Conservation (phyloP, 2,797 vertebrate species). For the Varecia variegata region DNA sequence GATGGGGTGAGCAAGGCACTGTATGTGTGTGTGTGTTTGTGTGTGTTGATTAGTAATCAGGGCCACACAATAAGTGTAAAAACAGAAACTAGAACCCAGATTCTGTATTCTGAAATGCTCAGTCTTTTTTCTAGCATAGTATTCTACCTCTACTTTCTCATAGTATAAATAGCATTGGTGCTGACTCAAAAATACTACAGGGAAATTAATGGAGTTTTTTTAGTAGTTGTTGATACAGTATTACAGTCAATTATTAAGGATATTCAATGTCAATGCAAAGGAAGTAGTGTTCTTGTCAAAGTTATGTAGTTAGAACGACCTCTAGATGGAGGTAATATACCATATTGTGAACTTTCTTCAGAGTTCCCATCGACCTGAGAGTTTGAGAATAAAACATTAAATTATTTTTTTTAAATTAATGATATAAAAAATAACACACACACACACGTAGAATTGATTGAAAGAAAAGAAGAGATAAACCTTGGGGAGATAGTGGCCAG, state of each 20-base stretch:
- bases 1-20: not conserved
- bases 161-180: not conserved
- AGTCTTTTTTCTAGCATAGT: not conserved
- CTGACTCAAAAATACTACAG: not conserved
- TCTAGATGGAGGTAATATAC: conserved; percentile 60
- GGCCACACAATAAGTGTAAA: not conserved
- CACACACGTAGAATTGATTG: not conserved
- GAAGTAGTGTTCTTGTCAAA: conserved; percentile 32
- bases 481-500: not conserved
- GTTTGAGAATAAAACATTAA: conserved; percentile 32
- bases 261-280: not conserved
- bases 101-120: not conserved
- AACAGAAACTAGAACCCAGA: not conserved
- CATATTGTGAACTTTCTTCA: not conserved
- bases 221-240: not conserved
- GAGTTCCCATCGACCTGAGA: not conserved
- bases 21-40: not conserved
- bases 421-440: not conserved
- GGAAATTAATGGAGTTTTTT: not conserved
- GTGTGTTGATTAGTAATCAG: not conserved
- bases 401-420: not conserved
- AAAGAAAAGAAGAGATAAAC: not conserved
- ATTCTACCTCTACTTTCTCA: not conserved
- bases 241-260: not conserved
- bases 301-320: not conserved